These are phyloP conservation scores for Conops quadrifasciatus DNA, from an alignment of 2,888 invertebrate genomes.

Conservation along the genomic window DNA sequence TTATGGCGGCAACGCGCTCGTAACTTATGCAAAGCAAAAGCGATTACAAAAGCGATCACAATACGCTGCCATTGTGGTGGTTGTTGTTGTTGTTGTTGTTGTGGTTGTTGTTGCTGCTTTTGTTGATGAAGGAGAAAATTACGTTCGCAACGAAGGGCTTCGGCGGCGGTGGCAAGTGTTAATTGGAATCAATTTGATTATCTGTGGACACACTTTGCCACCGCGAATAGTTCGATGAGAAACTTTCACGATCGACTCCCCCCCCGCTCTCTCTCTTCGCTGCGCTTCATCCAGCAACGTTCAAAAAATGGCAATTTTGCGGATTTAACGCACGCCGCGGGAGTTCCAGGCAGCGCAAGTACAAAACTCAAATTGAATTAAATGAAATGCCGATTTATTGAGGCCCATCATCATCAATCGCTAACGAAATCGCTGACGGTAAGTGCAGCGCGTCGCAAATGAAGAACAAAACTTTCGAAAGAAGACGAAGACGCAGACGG, in stretches of 20 bases:
- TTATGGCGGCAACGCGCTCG: constrained; percentile 55
- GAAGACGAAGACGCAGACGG: not conserved
- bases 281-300: constrained; percentile 4
- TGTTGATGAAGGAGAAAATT: constrained; percentile 10
- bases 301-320: constrained; percentile 48
- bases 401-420: not conserved
- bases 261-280: not conserved
- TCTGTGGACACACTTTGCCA: constrained; percentile 51
- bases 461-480: no score
- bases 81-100: constrained; percentile 12
- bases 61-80: constrained; percentile 7
- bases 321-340: constrained; percentile 58
- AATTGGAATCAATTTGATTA: constrained; percentile 66
- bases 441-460: no score
- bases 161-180: constrained; percentile 63
- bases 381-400: constrained; percentile 62
- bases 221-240: constrained; percentile 35
- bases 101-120: constrained; percentile 7
- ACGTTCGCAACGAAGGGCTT: not conserved
- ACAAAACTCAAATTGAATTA: constrained; percentile 61
- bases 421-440: no score
- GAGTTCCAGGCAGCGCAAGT: constrained; percentile 31
- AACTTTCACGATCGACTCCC: constrained; percentile 33
- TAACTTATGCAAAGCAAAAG: constrained; percentile 50
- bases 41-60: constrained; percentile 27